Percentiles rank a stretch among this genome's conserved stretches.
These are phyloP conservation scores for Enteromius unitaeniatus DNA, from an alignment of 2,797 vertebrate species.

Conservation along the genomic window DNA sequence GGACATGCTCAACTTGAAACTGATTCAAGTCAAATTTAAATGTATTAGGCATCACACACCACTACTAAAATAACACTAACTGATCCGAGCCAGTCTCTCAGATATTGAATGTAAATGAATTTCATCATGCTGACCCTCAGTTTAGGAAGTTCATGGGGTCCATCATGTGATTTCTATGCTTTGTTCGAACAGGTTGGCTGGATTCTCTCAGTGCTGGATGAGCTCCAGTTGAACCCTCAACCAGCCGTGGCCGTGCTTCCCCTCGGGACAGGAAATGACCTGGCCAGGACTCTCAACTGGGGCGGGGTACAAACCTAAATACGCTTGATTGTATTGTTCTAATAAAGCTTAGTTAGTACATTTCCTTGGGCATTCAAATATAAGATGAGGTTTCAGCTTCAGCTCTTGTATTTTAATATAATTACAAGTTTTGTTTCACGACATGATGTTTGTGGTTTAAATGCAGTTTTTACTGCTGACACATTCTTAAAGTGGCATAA, in stretches of 20 bases:
- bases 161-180: constrained; percentile 6
- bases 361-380: not conserved
- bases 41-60: not conserved
- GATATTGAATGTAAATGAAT: not conserved
- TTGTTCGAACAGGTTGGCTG: constrained; percentile 86
- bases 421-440: not conserved
- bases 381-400: not conserved
- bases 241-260: constrained; percentile 93
- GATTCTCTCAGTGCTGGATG: constrained; percentile 93
- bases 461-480: not conserved
- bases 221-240: constrained; percentile 87
- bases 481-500: not conserved
- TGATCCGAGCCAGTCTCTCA: not conserved
- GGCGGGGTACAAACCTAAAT: constrained; percentile 83
- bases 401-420: not conserved
- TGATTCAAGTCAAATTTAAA: not conserved
- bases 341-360: not conserved
- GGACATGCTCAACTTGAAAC: not conserved
- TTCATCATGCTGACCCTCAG: not conserved
- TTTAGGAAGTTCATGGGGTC: not conserved
- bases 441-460: not conserved
- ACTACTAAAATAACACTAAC: not conserved
- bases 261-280: constrained; percentile 92
- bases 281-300: constrained; percentile 96
- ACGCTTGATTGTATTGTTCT: not conserved